These are phyloP conservation scores for Crocallis elinguaria DNA, from an alignment of 2,888 invertebrate genomes.

Conservation along the genomic window DNA sequence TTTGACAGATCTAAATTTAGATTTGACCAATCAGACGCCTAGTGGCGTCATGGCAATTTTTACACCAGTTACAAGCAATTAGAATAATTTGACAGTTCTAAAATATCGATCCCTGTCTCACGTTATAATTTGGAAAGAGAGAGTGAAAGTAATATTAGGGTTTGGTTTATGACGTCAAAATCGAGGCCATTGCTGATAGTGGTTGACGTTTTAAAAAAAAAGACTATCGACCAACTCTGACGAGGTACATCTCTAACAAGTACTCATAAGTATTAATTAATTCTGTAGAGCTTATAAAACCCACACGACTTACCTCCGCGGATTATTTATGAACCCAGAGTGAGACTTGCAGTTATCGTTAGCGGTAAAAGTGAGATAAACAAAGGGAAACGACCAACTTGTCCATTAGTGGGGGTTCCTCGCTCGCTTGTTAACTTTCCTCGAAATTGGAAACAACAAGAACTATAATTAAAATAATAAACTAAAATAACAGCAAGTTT, in stretches of 20 bases:
- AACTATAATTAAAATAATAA: conserved; percentile 32
- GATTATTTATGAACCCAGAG: conserved; percentile 49
- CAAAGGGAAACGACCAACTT: conserved; percentile 29
- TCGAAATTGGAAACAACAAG: conserved; percentile 30
- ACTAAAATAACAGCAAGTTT: conserved; percentile 21
- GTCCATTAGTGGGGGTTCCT: conserved; percentile 28
- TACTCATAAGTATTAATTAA: conserved; percentile 63
- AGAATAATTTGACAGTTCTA: too few relatives aligned
- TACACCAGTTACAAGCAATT: too few relatives aligned
- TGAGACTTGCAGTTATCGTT: conserved; percentile 48
- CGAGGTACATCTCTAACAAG: conserved; percentile 44
- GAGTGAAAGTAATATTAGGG: too few relatives aligned
- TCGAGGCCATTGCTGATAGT: too few relatives aligned
- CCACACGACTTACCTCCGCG: conserved; percentile 29
- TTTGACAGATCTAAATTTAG: too few relatives aligned
- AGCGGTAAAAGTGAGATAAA: conserved; percentile 39
- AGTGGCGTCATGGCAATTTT: too few relatives aligned
- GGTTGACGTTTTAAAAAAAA: too few relatives aligned
- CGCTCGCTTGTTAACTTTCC: conserved; percentile 24
- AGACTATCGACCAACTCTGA: conserved; percentile 1
- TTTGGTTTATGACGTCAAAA: too few relatives aligned
- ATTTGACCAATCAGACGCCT: too few relatives aligned
- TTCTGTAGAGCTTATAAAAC: conserved; percentile 42
- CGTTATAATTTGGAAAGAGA: too few relatives aligned
- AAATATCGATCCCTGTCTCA: too few relatives aligned